phyloP scores from a whole-genome alignment of 2,797 vertebrate genomes.

The Myotis myotis region DNA sequence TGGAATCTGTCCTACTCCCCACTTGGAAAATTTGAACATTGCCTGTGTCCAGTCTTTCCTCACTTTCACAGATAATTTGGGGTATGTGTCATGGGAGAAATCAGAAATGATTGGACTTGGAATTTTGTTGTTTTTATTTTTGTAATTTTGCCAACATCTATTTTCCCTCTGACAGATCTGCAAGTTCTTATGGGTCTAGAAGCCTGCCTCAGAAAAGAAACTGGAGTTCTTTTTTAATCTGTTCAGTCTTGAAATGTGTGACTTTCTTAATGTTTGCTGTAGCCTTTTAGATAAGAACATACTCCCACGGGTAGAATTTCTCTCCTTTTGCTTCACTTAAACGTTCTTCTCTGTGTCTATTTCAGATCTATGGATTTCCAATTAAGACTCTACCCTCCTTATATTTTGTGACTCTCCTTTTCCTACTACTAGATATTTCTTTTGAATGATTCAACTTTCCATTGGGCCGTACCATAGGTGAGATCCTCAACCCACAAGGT shows the following conservation, averaged over 20 bases:
- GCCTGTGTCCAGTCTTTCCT: neutral
- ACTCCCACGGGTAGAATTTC: neutral
- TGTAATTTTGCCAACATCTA: neutral
- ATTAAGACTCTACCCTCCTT: neutral
- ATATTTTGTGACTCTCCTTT: neutral
- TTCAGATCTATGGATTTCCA: neutral
- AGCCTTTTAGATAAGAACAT: neutral
- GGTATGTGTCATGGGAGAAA: neutral
- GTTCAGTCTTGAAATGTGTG: neutral
- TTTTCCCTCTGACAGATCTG: neutral
- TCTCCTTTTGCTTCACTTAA: neutral
- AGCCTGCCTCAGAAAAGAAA: neutral
- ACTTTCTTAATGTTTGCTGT: neutral
- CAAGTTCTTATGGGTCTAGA: neutral
- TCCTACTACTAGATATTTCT: neutral
- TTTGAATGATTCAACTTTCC: neutral
- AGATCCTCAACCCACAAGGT: neutral
- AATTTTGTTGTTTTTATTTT: conserved; percentile 35
- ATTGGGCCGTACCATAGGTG: neutral
- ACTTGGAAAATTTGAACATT: neutral
- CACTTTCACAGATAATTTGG: conserved; percentile 1
- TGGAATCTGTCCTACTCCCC: neutral
- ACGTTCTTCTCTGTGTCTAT: neutral
- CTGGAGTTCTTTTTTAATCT: neutral
- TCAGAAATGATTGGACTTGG: neutral